These are phyloP conservation scores for Telmatherina bonti DNA, from an alignment of 2,797 vertebrate genomes.

Conservation along the genomic window DNA sequence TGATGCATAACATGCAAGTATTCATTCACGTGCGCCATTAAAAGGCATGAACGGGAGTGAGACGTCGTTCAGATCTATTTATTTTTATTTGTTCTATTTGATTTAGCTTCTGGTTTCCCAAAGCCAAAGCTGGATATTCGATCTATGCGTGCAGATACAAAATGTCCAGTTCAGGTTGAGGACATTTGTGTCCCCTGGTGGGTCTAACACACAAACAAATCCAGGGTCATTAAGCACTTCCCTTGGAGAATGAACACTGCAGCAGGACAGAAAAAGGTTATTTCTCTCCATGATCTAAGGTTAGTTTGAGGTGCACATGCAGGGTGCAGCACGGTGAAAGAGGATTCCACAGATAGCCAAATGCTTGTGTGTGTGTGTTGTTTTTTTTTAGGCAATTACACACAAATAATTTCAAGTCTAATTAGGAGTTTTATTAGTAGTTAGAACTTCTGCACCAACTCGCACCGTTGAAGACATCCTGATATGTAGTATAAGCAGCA, in stretches of 20 bases:
- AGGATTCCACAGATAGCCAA: not conserved
- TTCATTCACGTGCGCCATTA: not conserved
- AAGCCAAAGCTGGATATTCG: not conserved
- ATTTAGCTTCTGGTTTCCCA: not conserved
- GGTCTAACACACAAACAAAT: constrained; percentile 38
- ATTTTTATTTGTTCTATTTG: not conserved
- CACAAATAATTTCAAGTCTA: not conserved
- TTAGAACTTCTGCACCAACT: no score
- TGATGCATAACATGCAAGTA: constrained; percentile 38
- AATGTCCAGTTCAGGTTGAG: constrained; percentile 23
- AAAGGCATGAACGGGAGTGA: constrained; percentile 1
- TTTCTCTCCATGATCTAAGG: constrained; percentile 5
- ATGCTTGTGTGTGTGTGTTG: not conserved
- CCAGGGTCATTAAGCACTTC: constrained; percentile 55
- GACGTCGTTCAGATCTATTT: constrained; percentile 17
- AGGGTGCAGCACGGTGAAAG: not conserved
- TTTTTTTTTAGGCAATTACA: not conserved
- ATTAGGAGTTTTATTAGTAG: no score
- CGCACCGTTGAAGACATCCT: no score
- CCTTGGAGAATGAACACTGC: constrained; percentile 52
- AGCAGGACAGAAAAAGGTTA: constrained; percentile 32
- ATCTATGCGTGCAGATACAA: constrained; percentile 15
- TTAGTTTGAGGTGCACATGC: constrained; percentile 26
- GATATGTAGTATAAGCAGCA: not conserved
- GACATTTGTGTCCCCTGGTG: constrained; percentile 37